phyloP scores from a whole-genome alignment of 92 coral and sea anemone genomes.

The Hydrozoanthus gracilis region DNA sequence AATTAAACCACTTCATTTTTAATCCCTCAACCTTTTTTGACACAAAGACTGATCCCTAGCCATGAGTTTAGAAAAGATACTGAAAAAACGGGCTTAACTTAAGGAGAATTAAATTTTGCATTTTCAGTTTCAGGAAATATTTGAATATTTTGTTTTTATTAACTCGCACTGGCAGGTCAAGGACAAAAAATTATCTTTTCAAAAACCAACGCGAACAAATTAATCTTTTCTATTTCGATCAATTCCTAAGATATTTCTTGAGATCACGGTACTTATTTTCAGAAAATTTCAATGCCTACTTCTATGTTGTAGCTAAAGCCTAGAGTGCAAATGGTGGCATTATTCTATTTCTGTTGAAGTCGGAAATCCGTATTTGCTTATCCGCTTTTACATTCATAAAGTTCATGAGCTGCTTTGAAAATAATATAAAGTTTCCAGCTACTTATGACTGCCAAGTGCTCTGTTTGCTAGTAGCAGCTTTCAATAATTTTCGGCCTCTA shows the following conservation, averaged over 20 bases:
- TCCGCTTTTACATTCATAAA: slow-evolving; percentile 15
- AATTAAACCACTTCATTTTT: slow-evolving; percentile 35
- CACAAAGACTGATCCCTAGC: background rate
- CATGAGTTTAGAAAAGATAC: background rate
- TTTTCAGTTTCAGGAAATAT: slow-evolving; percentile 9
- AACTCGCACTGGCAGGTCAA: background rate
- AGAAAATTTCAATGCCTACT: background rate
- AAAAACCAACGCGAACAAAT: background rate
- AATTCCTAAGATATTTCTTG: background rate
- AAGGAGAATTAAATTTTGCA: background rate
- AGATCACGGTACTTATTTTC: background rate
- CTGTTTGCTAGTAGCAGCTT: slow-evolving; percentile 34
- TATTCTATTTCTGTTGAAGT: background rate
- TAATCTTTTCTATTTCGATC: background rate
- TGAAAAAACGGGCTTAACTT: slow-evolving; percentile 18
- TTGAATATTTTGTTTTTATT: slow-evolving; percentile 14
- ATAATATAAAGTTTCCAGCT: slow-evolving; percentile 18
- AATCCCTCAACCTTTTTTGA: slow-evolving; percentile 32
- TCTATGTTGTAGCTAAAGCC: background rate
- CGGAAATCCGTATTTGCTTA: slow-evolving; percentile 31
- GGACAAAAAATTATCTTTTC: background rate
- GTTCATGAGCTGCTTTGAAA: slow-evolving; percentile 32
- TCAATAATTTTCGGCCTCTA: slow-evolving; percentile 38
- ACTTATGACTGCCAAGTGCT: slow-evolving; percentile 29
- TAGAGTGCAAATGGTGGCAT: background rate